phyloP scores from a whole-genome alignment of 2,888 invertebrate genomes.

The Ectropis crepuscularia region DNA sequence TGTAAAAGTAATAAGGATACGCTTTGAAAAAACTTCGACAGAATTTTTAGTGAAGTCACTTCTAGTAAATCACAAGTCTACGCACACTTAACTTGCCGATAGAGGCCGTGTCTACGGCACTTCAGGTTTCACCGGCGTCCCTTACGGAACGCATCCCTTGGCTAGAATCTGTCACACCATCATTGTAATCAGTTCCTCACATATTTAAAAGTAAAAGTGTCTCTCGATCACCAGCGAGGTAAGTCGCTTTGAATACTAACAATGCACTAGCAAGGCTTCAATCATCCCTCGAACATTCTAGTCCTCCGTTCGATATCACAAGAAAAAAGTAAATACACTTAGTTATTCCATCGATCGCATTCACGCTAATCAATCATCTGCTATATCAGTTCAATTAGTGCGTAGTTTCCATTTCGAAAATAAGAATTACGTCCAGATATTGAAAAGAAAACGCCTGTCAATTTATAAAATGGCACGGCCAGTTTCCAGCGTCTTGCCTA shows the following conservation, averaged over 20 bases:
- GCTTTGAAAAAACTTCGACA: too few species aligned
- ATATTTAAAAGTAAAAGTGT: slow-evolving; percentile 47
- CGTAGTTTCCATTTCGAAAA: slow-evolving; percentile 9
- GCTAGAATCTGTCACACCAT: slow-evolving; percentile 34
- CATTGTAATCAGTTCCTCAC: slow-evolving; percentile 23
- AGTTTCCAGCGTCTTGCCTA: slow-evolving; percentile 13
- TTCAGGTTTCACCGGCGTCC: slow-evolving; percentile 76
- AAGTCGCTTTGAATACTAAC: slow-evolving; percentile 47
- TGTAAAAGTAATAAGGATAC: too few species aligned
- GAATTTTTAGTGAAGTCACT: slow-evolving; percentile 44
- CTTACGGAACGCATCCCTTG: slow-evolving; percentile 67
- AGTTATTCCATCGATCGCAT: slow-evolving; percentile 66
- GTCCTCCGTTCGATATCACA: slow-evolving; percentile 60
- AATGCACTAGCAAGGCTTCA: slow-evolving; percentile 64
- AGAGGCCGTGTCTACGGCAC: slow-evolving; percentile 72
- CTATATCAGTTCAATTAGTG: slow-evolving; percentile 18
- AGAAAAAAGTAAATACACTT: slow-evolving; percentile 55
- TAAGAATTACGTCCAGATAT: not conserved
- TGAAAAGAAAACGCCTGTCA: slow-evolving; percentile 11
- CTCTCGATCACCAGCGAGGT: slow-evolving; percentile 50
- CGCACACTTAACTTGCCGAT: slow-evolving; percentile 68
- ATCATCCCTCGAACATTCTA: slow-evolving; percentile 62
- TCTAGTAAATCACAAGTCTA: slow-evolving; percentile 63
- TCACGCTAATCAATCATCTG: slow-evolving; percentile 46
- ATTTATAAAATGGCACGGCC: slow-evolving; percentile 23